Percentiles rank a stretch among this genome's conserved stretches.
phyloP scores from a whole-genome alignment of 2,797 vertebrate genomes.

The Pyrocephalus nanus region DNA sequence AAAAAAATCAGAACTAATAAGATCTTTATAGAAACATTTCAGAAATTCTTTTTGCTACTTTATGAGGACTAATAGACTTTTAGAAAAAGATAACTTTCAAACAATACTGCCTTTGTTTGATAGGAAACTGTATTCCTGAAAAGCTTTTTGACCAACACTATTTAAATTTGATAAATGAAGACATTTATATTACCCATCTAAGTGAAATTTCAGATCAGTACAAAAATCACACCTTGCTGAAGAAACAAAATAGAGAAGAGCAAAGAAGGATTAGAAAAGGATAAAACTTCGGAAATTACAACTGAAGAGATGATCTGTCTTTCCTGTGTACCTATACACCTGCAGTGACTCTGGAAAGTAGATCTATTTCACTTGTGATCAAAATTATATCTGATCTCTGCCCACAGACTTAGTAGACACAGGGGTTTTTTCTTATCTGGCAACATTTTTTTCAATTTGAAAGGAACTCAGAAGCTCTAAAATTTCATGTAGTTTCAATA shows the following conservation, averaged over 20 bases:
- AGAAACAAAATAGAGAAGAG: background rate
- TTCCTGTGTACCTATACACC: background rate
- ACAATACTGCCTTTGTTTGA: background rate
- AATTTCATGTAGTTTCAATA: background rate
- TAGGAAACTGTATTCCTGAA: background rate
- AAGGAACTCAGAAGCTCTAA: background rate
- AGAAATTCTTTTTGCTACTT: background rate
- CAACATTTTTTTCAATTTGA: background rate
- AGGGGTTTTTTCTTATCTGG: background rate
- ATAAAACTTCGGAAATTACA: background rate
- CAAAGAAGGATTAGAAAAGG: background rate
- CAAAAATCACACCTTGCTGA: background rate
- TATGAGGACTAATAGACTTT: background rate
- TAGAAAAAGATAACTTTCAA: background rate
- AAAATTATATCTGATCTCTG: background rate
- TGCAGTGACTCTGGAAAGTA: background rate
- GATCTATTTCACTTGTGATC: background rate
- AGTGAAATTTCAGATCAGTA: background rate
- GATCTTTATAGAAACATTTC: background rate
- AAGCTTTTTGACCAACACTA: background rate
- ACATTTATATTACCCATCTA: background rate
- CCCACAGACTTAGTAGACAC: background rate
- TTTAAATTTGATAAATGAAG: background rate
- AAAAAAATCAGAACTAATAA: background rate
- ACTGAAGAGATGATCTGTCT: background rate